These are phyloP conservation scores for Acanthosepion pharaonis DNA, from an alignment of 2,888 invertebrate species.

Conservation along the genomic window DNA sequence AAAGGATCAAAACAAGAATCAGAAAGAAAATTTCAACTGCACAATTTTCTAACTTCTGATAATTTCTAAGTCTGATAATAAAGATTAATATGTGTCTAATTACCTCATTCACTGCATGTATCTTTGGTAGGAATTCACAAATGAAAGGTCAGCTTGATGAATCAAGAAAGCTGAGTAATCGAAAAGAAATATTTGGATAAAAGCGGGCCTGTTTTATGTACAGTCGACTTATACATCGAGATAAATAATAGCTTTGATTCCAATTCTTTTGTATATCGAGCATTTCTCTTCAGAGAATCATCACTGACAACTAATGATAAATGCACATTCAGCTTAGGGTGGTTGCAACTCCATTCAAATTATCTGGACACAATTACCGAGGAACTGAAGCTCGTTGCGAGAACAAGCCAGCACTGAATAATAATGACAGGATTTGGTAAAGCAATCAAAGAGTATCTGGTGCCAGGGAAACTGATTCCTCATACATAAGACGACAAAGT, in stretches of 20 bases:
- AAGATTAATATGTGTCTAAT: too few relatives aligned
- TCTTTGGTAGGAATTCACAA: background rate
- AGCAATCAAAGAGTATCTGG: constrained; percentile 33
- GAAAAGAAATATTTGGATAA: background rate
- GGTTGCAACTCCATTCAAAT: background rate
- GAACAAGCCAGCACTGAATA: background rate
- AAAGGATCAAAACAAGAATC: too few relatives aligned
- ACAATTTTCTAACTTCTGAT: too few relatives aligned
- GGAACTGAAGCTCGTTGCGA: background rate
- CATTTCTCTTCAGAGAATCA: background rate
- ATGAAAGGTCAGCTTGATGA: background rate
- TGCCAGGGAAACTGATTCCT: background rate
- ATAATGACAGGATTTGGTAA: constrained; percentile 12
- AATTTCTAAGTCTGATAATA: too few relatives aligned
- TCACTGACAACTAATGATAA: background rate
- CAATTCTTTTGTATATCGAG: background rate
- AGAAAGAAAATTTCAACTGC: too few relatives aligned
- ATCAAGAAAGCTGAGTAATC: background rate
- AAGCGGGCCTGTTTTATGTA: background rate
- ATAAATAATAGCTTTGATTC: background rate
- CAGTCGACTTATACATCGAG: background rate
- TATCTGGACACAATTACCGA: constrained; percentile 18
- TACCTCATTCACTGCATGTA: too few relatives aligned
- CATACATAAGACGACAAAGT: background rate
- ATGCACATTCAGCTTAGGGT: background rate